phyloP scores from a whole-genome alignment of 2,797 vertebrate genomes.

The Diceros bicornis region DNA sequence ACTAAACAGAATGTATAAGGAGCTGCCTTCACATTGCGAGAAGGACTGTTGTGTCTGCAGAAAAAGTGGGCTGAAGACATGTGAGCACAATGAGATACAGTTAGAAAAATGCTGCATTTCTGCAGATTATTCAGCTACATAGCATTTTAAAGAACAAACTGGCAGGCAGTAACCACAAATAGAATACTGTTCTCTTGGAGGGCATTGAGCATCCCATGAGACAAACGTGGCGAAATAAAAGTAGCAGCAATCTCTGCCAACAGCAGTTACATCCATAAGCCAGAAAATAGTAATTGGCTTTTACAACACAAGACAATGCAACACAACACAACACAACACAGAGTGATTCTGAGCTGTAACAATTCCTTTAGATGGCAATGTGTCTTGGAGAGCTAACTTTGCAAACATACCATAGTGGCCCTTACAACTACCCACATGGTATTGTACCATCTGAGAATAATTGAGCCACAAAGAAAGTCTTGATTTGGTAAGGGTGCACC shows the following conservation, averaged over 20 bases:
- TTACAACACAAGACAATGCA: not conserved
- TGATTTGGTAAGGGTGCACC: not conserved
- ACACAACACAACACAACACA: too few relatives aligned
- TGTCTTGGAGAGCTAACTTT: not conserved
- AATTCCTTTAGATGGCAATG: too few relatives aligned
- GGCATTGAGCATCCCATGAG: fast-evolving
- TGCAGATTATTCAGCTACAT: not conserved
- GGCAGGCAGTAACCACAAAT: not conserved
- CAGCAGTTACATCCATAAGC: not conserved
- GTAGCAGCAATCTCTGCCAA: not conserved
- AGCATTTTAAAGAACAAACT: not conserved
- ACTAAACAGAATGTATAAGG: too few relatives aligned
- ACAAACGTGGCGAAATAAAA: not conserved
- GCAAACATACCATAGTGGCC: not conserved
- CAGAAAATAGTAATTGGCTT: not conserved
- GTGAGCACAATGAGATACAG: not conserved
- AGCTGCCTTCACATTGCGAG: not conserved
- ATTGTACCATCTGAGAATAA: not conserved
- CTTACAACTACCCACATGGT: not conserved
- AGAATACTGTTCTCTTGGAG: not conserved
- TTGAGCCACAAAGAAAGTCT: not conserved
- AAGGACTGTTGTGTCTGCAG: not conserved
- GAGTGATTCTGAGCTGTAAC: fast-evolving
- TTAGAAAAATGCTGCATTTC: not conserved
- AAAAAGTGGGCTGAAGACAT: not conserved